Evolutionary conservation across 2,888 invertebrate species (phyloP), one percentile per base, ranked within the genome.

Genomic region (Mythimna albipuncta): DNA sequence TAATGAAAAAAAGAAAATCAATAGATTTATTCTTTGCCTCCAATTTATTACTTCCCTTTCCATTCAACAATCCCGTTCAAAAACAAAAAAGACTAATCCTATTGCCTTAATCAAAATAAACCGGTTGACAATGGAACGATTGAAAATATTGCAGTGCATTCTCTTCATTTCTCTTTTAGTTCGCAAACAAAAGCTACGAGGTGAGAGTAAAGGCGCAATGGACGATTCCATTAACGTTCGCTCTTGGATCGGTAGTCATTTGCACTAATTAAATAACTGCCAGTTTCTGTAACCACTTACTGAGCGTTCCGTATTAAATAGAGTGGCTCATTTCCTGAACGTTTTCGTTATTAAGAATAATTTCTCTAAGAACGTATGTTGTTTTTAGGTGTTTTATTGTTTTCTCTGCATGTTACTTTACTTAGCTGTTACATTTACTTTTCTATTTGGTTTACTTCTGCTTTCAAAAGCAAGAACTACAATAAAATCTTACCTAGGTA

Each of bases 191-290:
- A 80, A 76, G 78, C 71, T 73, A 75, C 61, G 74, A 65, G 74
- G 62, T 72, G 58, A 62, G 63, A 61, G 58, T 67, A 61, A 55
- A 61, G 35, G 66, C 68, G 85, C 82, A 76, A 67, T 77, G 81
- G 76, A 79, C 72, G 75, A 81, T 77, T 85, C 80, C 66, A 80
- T 84, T 82, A 81, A 57, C 68, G 59, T 66, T 75, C 66, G 65
- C 79, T 82, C 80, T 74, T 75, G 82, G 82, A 87, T 89, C 77
- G 81, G 75, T 54, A 87, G 79, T 83, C 81, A 82, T 82, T 85
- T 82, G 75, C 75, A 69, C 75, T 87, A 87, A 89, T 88, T 85
- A 85, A 86, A 84, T 84, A 85, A 87, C 85, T 81, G 79, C 75
- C 80, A 68, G 82, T 82, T 83, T 85, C 81, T 81, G 79, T 82